Base-by-base conservation (phyloP, 2,113 vertebrate genomes). In the Acanthisitta chloris region DNA sequence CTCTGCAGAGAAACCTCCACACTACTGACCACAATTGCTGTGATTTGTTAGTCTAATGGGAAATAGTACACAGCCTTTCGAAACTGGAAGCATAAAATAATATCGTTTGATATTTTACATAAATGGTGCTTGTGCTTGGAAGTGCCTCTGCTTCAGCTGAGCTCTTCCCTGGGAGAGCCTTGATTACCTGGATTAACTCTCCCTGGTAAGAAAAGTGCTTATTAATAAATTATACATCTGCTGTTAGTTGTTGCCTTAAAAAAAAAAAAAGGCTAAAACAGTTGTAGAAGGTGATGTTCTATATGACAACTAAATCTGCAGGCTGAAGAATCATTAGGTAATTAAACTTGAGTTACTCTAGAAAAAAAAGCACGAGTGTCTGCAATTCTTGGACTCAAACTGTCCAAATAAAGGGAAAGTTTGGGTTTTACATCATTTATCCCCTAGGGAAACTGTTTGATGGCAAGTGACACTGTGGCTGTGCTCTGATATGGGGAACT, bases 1-100 rank as follows among this genome's bases (percentile, higher is more conserved):
- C 88, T 96, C 96, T 81, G 83, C 88, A 86, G 93, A 95, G 92
- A 96, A 97, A 93, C 96, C 92, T 95, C 86, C 92, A 95, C 92
- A 83, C 92, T 96, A 29, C 95, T 97, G 97, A 96, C 97, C 97
- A 96, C 96, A 96, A 96, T 96, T 96, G 97, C 97, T 94, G 72
- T 96, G 95, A 97, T 97, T 97, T 97, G 97, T 97, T 97, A 96
- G 96, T 97, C 96, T 97, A 97, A 97, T 97, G 93, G 95, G 87
- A 70, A 83, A 96, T 94, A 31, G 34, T 91, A 93, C 90, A 90
- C 93, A 93, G 96, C 76, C 70, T 96, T 86, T 82, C 5, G 7
- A 96, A 97, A 94, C 65, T 92, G 72, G 86, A 95, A 95, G 79
- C 92, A 94, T 96, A 92, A 94, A 97, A 97, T 96, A 96, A 96